A percentile compares a stretch with the other conserved stretches of the same genome.
Evolutionary conservation across 2,888 invertebrate genomes (phyloP).

Genomic region (Caradrina kadenii): DNA sequence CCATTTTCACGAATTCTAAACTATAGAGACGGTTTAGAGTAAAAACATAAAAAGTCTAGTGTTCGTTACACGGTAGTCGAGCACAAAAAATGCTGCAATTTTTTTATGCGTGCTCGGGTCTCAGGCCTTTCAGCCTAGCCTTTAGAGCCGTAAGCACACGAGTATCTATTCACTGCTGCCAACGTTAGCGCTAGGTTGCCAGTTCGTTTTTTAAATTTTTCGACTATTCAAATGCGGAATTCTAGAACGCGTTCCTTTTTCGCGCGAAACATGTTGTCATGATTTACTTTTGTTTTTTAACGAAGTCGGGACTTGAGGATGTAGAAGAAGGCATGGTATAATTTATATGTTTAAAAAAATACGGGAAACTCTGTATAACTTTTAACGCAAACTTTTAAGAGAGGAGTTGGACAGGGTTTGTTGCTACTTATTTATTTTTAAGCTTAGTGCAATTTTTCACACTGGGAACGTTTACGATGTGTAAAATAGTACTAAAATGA

Average conservation of each 20-base stretch:
- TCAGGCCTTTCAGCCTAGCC: slow-evolving; percentile 71
- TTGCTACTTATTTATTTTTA: slow-evolving; percentile 44
- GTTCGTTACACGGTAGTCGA: slow-evolving; percentile 56
- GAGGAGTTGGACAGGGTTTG: slow-evolving; percentile 28
- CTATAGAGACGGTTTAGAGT: slow-evolving; percentile 51
- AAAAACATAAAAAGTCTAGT: slow-evolving; percentile 61
- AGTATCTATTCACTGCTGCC: slow-evolving; percentile 73
- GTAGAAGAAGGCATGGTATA: slow-evolving; percentile 34
- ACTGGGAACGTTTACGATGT: slow-evolving; percentile 27
- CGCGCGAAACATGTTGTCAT: slow-evolving; percentile 53
- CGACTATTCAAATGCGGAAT: slow-evolving; percentile 66
- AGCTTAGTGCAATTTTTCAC: slow-evolving; percentile 43
- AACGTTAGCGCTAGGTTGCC: slow-evolving; percentile 64
- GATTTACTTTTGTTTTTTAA: slow-evolving; percentile 57
- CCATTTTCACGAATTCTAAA: slow-evolving; percentile 54
- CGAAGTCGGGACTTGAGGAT: slow-evolving; percentile 49
- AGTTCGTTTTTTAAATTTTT: slow-evolving; percentile 64
- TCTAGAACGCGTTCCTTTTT: slow-evolving; percentile 50
- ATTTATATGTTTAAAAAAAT: slow-evolving; percentile 23
- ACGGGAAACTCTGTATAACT: slow-evolving; percentile 20
- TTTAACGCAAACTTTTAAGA: slow-evolving; percentile 39
- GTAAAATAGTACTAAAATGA: slow-evolving; percentile 27
- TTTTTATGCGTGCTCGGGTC: slow-evolving; percentile 71
- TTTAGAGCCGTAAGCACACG: slow-evolving; percentile 66
- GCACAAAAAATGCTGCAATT: slow-evolving; percentile 66